These are phyloP conservation scores for Lucinisca nassula DNA, from an alignment of 2,888 invertebrate species.

Conservation along the genomic window DNA sequence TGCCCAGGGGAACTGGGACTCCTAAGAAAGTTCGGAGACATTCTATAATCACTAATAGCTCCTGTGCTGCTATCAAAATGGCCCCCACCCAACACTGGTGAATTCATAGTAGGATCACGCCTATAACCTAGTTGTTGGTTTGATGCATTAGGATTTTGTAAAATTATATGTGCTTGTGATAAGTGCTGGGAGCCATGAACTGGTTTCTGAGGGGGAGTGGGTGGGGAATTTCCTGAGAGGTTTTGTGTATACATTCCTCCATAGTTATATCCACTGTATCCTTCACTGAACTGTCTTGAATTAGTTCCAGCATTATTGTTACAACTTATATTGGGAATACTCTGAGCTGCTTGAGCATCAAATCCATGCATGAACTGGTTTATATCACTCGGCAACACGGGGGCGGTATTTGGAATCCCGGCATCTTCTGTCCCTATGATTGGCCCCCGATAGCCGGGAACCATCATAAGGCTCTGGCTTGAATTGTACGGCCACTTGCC, in stretches of 20 bases:
- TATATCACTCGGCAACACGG: slow-evolving; percentile 68
- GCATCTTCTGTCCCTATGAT: slow-evolving; percentile 42
- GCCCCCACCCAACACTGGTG: slow-evolving; percentile 23
- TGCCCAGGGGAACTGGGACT: slow-evolving; percentile 10
- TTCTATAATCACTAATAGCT: slow-evolving; percentile 31
- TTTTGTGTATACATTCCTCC: slow-evolving; percentile 41
- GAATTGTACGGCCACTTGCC: slow-evolving; percentile 53
- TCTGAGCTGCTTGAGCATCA: slow-evolving; percentile 19
- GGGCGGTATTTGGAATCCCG: slow-evolving; percentile 54
- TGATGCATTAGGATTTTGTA: slow-evolving; percentile 56
- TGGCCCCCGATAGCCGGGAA: slow-evolving; percentile 68
- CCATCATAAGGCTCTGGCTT: slow-evolving; percentile 60
- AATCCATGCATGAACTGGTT: slow-evolving; percentile 64
- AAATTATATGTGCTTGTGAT: slow-evolving; percentile 68
- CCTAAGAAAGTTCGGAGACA: slow-evolving; percentile 33
- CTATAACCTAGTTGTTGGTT: slow-evolving; percentile 38
- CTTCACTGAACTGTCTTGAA: slow-evolving; percentile 29
- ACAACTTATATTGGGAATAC: slow-evolving; percentile 70
- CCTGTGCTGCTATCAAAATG: neutral
- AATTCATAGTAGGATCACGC: slow-evolving; percentile 38
- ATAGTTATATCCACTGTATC: slow-evolving; percentile 21
- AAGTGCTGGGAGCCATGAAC: slow-evolving; percentile 56
- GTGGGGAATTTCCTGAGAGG: slow-evolving; percentile 58
- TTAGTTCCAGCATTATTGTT: slow-evolving; percentile 46
- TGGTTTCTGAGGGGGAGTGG: slow-evolving; percentile 38